Evolutionary conservation across 2,113 vertebrate species (phyloP).

Genomic region (Apaloderma vittatum): DNA sequence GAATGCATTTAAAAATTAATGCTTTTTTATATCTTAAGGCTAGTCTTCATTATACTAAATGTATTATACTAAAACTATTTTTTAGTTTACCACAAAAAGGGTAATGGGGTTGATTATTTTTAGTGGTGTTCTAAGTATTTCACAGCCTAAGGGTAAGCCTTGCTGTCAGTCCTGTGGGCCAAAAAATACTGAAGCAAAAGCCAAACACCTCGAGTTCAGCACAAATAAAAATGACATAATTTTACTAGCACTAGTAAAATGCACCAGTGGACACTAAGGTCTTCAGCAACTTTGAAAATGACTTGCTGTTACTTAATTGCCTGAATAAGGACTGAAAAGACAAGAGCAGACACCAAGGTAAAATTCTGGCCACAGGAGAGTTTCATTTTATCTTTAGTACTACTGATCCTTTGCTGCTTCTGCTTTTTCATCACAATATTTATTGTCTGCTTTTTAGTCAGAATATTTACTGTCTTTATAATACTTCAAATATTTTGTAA

Average conservation of each 20-base stretch:
- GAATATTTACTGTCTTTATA: neutral
- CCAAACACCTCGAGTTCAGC: neutral
- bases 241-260: conserved; percentile 1
- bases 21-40: neutral
- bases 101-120: neutral
- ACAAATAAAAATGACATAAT: neutral
- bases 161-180: neutral
- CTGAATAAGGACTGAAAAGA: neutral
- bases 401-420: neutral
- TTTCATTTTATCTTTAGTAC: neutral
- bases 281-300: neutral
- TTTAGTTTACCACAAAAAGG: neutral
- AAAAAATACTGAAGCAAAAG: neutral
- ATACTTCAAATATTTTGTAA: neutral
- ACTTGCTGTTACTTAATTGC: neutral
- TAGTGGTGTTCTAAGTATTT: neutral
- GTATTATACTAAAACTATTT: neutral
- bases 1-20: neutral
- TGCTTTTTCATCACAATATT: neutral
- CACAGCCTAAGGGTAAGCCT: neutral
- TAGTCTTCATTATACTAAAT: neutral
- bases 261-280: neutral
- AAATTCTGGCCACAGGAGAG: neutral
- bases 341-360: neutral
- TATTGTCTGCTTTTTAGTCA: neutral